Evolutionary conservation across 2,888 invertebrate genomes (phyloP).

Genomic region (Agrotis exclamationis): DNA sequence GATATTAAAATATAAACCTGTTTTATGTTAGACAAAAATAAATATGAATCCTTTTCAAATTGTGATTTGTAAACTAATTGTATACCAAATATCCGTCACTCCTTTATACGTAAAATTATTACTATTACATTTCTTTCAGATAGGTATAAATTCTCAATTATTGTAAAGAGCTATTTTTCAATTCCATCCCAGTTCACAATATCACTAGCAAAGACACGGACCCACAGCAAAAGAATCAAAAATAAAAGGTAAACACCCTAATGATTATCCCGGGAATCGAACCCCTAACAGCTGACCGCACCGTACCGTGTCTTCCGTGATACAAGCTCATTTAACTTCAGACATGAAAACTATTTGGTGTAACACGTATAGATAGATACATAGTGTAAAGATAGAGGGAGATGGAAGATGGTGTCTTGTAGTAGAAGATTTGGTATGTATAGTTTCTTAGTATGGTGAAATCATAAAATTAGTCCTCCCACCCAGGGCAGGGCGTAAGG

Average conservation of each 20-base stretch:
- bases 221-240: conserved; percentile 37
- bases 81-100: too few relatives aligned
- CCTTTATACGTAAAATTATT: too few relatives aligned
- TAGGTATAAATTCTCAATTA: background rate
- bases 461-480: too few relatives aligned
- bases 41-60: too few relatives aligned
- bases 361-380: conserved; percentile 19
- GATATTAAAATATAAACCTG: too few relatives aligned
- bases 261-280: conserved; percentile 62
- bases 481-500: too few relatives aligned
- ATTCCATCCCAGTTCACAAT: background rate
- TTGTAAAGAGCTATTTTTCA: background rate
- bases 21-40: too few relatives aligned
- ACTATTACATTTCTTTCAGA: too few relatives aligned
- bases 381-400: conserved; percentile 10
- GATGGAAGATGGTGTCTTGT: conserved; percentile 6
- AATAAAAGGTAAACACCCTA: conserved; percentile 65
- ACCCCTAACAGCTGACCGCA: conserved; percentile 68
- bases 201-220: conserved; percentile 9
- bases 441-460: too few relatives aligned
- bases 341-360: conserved; percentile 56
- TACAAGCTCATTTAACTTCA: conserved; percentile 55
- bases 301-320: conserved; percentile 66
- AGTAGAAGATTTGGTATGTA: too few relatives aligned
- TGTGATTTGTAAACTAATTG: too few relatives aligned